Evolutionary conservation across 2,113 vertebrate genomes (phyloP), one percentile per base, ranked within the genome.

Genomic region (Nanorana parkeri): DNA sequence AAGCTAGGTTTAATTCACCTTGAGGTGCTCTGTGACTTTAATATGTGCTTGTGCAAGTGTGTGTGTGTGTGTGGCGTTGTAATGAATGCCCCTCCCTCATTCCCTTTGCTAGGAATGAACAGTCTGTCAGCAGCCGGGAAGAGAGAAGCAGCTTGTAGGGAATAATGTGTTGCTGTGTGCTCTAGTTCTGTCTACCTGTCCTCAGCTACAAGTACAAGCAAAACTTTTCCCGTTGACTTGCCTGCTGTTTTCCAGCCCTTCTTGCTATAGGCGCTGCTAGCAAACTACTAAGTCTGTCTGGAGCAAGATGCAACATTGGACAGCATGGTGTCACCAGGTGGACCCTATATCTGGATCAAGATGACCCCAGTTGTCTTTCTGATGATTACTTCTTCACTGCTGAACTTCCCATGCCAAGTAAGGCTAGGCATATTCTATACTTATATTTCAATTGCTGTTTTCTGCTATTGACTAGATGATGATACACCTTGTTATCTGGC

Each of bases 251-350:
- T 29, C 17, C 68, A 72, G 68, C 17, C 61, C 29, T 19, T 60
- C 28, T 17, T 69, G 55, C 77, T 24, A 61, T 17, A 60, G 52
- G 73, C 56, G 17, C 72, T 68, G 32, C 19, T 24, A 68, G 51
- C 10, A 47, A 36, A 67, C 63, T 41, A 16, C 52, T 36, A 16
- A 21, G 61, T 51, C 19, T 32, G 55, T 58, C 36, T 36, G 72
- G 63, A 83, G 21, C 80, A 83, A 83, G 72, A 83, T 83, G 80
- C 80, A 76, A 76, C 64, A 76, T 68, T 56, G 72, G 29, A 68
- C 69, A 76, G 54, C 26, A 83, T 83, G 80, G 80, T 64, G 76
- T 83, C 80, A 76, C 80, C 80, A 83, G 71, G 54, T 83, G 72
- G 71, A 67, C 60, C 64, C 17, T n/a, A 66, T 54, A 54, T 54